These are phyloP conservation scores for Mythimna lalbum DNA, from an alignment of 2,888 invertebrate species.

Conservation along the genomic window DNA sequence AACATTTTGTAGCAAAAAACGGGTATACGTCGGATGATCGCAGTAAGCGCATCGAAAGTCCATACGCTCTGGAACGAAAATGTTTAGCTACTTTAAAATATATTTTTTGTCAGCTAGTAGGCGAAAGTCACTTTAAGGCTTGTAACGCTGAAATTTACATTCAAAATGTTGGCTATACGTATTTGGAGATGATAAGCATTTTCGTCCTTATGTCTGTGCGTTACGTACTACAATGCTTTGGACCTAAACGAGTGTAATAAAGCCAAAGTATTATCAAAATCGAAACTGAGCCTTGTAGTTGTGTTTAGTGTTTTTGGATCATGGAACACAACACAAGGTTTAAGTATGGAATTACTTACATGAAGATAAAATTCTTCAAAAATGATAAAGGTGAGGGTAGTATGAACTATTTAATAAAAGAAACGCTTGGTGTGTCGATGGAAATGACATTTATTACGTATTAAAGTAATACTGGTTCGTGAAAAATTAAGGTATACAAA, in stretches of 20 bases:
- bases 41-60: neutral
- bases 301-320: neutral
- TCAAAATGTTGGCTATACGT: neutral
- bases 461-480: neutral
- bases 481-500: conserved; percentile 2
- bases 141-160: neutral
- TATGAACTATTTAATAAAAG: neutral
- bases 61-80: too few relatives aligned
- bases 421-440: neutral
- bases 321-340: neutral
- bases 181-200: neutral
- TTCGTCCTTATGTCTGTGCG: neutral
- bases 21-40: neutral
- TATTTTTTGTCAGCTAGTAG: neutral
- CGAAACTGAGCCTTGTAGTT: neutral
- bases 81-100: neutral
- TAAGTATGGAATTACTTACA: neutral
- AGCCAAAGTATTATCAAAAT: neutral
- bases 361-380: neutral
- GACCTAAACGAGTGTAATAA: neutral
- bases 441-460: neutral
- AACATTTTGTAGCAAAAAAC: too few relatives aligned
- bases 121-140: neutral
- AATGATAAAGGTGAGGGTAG: neutral
- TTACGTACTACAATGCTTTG: neutral